Evolutionary conservation across 2,888 invertebrate species (phyloP).

Genomic region (Chydorus sphaericus): DNA sequence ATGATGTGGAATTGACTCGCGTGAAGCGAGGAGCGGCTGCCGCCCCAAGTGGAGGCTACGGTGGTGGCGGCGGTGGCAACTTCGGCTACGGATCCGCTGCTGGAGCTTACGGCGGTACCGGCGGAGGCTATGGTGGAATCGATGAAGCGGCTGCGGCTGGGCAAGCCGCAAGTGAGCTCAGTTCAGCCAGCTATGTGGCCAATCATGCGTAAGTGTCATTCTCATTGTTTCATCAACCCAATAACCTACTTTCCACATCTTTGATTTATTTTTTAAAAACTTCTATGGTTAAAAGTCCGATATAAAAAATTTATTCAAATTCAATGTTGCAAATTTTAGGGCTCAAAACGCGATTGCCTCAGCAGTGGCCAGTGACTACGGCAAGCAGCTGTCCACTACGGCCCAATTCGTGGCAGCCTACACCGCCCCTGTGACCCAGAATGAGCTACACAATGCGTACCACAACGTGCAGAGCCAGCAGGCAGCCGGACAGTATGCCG

Average conservation of each 20-base stretch:
- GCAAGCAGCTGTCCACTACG: conserved; percentile 20
- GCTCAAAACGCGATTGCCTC: conserved; percentile 18
- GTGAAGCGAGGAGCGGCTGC: conserved; percentile 12
- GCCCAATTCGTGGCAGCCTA: conserved; percentile 21
- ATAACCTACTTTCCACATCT: neutral
- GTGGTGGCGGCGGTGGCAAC: neutral
- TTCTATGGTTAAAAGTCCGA: no score
- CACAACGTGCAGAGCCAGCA: conserved; percentile 19
- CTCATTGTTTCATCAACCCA: neutral
- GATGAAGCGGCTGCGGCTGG: conserved; percentile 4
- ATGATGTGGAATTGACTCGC: neutral
- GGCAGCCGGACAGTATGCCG: conserved; percentile 19
- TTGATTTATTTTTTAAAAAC: no score
- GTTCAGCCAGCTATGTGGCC: neutral
- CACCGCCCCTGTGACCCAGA: conserved; percentile 21
- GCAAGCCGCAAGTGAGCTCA: conserved; percentile 3
- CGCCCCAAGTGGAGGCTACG: conserved; percentile 2
- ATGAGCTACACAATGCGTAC: conserved; percentile 14
- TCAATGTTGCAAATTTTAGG: no score
- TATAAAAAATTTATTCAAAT: no score
- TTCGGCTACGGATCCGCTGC: conserved; percentile 3
- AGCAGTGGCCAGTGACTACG: conserved; percentile 21
- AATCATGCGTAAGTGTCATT: neutral
- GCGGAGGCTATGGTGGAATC: conserved; percentile 10
- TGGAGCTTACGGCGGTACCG: conserved; percentile 5